Evolutionary conservation across 2,888 invertebrate genomes (phyloP).

Genomic region (Scaptomyza flava): DNA sequence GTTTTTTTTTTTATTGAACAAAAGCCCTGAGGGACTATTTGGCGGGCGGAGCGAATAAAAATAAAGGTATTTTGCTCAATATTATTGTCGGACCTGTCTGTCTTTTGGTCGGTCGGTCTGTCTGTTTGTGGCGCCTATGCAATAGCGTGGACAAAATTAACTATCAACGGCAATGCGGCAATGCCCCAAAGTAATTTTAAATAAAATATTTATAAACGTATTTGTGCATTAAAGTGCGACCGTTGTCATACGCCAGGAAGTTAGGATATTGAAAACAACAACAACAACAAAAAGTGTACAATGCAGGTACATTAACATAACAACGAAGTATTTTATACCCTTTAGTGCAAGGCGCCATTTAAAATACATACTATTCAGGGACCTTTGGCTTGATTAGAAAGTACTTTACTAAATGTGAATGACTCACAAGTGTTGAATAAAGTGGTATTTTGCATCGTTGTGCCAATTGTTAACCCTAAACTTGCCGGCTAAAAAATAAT

Average conservation of each 20-base stretch:
- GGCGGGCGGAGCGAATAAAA: constrained; percentile 69
- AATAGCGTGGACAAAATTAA: constrained; percentile 70
- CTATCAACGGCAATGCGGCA: constrained; percentile 68
- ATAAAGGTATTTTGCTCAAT: constrained; percentile 80
- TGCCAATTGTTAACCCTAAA: background rate
- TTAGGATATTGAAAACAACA: constrained; percentile 2
- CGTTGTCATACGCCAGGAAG: constrained; percentile 60
- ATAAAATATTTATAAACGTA: constrained; percentile 81
- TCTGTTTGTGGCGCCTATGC: constrained; percentile 31
- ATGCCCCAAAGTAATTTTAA: constrained; percentile 77
- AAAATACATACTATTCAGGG: constrained; percentile 21
- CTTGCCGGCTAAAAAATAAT: constrained; percentile 1
- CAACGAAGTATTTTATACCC: constrained; percentile 26
- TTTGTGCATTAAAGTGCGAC: constrained; percentile 73
- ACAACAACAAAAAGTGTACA: constrained; percentile 3
- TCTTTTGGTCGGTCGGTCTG: constrained; percentile 14
- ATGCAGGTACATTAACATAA: constrained; percentile 22
- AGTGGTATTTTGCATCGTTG: constrained; percentile 9
- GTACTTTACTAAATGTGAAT: constrained; percentile 11
- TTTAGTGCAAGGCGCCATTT: constrained; percentile 12
- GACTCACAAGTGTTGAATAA: constrained; percentile 2
- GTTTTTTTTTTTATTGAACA: constrained; percentile 71
- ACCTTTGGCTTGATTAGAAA: background rate
- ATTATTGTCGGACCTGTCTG: constrained; percentile 67
- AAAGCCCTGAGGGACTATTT: constrained; percentile 73